Evolutionary conservation across 2,888 invertebrate genomes (phyloP), one percentile per base, ranked within the genome.

Genomic region (Cataglyphis livida): DNA sequence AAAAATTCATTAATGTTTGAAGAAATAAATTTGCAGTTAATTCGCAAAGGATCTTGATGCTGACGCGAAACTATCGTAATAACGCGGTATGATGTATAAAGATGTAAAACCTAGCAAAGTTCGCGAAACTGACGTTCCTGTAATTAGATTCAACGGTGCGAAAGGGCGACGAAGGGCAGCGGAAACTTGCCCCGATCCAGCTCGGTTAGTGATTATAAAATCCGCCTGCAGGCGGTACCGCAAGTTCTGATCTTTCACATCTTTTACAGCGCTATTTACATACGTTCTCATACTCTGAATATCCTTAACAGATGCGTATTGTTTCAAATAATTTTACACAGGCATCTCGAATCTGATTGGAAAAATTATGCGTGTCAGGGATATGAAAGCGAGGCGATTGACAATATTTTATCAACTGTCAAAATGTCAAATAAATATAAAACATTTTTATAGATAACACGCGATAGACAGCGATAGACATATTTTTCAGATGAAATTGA

Each of bases 81-180:
- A 84, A 66, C 82, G 44, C 64, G 28, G 64, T 65, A 32, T 68
- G 83, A 84, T 85, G 76, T 81, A 83, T 83, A 78, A 85, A 83
- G 84, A 87, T 87, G 87, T 85, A 81, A 81, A 87, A 85, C 84
- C 75, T 35, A 83, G 73, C 73, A 84, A 88, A 87, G 87, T 87
- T 87, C 38, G 87, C 82, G 85, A 88, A 84, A 84, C 88, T 88
- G 88, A 89, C 89, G 89, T 89, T 71, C 84, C 84, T 78, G 84
- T 89, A 89, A 89, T 87, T 89, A 89, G 88, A 89, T 89, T 89
- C 88, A 87, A 87, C 85, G 85, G 83, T 57, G 85, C 82, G 86
- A 88, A 88, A 79, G 78, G 44, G 32, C 70, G 78, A 78, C 78
- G 78, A 70, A 70, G 78, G 78, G 78, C 78, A 70, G 78, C 78